These are phyloP conservation scores for Siderastrea radians DNA, from an alignment of 92 coral and sea anemone species.

Conservation along the genomic window DNA sequence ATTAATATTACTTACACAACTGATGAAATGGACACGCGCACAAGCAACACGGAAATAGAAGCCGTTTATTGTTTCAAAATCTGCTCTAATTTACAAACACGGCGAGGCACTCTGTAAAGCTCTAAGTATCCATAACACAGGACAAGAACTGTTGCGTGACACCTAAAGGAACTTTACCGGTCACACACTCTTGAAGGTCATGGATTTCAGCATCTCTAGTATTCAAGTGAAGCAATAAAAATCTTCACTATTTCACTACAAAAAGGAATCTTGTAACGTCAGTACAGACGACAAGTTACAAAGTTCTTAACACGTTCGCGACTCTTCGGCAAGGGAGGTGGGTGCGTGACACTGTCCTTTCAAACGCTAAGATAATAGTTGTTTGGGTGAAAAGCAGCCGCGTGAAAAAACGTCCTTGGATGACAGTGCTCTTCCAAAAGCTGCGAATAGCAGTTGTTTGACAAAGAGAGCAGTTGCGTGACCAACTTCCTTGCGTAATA, in stretches of 20 bases:
- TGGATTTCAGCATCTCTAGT: not conserved
- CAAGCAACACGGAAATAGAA: slow-evolving; percentile 20
- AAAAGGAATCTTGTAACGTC: not conserved
- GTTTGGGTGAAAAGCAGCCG: not conserved
- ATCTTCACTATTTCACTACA: not conserved
- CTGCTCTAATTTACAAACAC: slow-evolving; percentile 21
- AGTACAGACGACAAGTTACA: not conserved
- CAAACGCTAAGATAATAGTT: not conserved
- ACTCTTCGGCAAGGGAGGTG: not conserved
- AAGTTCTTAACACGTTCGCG: not conserved
- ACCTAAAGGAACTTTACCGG: not conserved
- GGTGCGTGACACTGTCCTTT: not conserved
- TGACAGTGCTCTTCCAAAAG: too few species aligned
- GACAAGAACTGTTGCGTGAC: not conserved
- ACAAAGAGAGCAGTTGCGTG: not conserved
- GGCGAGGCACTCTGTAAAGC: not conserved
- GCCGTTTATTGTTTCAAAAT: slow-evolving; percentile 55
- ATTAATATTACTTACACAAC: too few species aligned
- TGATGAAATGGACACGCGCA: not conserved
- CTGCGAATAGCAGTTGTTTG: too few species aligned
- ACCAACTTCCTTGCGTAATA: slow-evolving; percentile 20
- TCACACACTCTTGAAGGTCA: not conserved
- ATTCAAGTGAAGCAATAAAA: not conserved
- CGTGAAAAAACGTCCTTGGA: not conserved
- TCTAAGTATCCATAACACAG: not conserved